These are phyloP conservation scores for Caiman crocodilus DNA, from an alignment of 2,797 vertebrate genomes.

Conservation along the genomic window DNA sequence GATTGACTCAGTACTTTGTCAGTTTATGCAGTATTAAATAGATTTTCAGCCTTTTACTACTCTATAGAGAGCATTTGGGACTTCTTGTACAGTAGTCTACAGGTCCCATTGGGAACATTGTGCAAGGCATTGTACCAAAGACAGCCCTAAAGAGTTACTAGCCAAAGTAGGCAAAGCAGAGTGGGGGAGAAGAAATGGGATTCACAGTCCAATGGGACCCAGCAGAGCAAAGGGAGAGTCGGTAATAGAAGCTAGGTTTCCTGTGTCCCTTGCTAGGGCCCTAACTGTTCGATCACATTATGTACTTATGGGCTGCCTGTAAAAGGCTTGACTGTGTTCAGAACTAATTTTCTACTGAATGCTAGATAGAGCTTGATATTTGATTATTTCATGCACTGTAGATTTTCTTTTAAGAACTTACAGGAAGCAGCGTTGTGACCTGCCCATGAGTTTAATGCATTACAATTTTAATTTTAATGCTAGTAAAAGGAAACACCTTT, in stretches of 20 bases:
- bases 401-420: conserved; percentile 55
- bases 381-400: conserved; percentile 14
- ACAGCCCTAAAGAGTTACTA: neutral
- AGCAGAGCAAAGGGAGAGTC: neutral
- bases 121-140: neutral
- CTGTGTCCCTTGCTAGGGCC: neutral
- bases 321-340: neutral
- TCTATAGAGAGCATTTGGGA: neutral
- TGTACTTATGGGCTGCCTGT: neutral
- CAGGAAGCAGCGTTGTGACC: conserved; percentile 42
- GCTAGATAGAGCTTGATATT: neutral
- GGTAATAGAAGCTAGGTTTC: neutral
- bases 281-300: neutral
- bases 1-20: neutral
- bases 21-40: neutral
- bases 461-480: conserved; percentile 51
- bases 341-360: conserved; percentile 3
- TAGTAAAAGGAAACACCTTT: conserved; percentile 66
- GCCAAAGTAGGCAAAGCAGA: neutral
- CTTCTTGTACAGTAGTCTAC: neutral
- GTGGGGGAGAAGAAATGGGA: neutral
- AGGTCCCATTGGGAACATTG: neutral
- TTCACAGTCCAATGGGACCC: neutral
- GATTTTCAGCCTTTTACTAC: neutral
- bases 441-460: conserved; percentile 42